These are phyloP conservation scores for Australoheros scitulus DNA, from an alignment of 2,113 vertebrate species.

Conservation along the genomic window DNA sequence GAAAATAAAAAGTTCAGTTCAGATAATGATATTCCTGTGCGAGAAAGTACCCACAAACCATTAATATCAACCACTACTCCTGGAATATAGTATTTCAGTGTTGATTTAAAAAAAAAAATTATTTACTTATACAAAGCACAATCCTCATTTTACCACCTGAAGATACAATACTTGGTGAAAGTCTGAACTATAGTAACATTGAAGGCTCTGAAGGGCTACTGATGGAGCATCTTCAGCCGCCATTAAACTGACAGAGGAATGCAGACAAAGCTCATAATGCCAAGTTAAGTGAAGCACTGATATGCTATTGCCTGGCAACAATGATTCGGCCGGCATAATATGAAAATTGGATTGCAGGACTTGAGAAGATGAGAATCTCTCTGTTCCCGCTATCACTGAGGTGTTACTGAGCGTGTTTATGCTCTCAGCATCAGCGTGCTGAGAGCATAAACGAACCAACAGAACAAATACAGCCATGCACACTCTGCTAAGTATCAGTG, in stretches of 20 bases:
- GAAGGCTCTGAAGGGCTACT: background rate
- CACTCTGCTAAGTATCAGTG: slow-evolving; percentile 14
- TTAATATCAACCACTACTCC: slow-evolving; percentile 27
- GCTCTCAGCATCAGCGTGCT: slow-evolving; percentile 27
- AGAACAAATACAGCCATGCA: slow-evolving; percentile 25
- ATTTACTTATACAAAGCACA: background rate
- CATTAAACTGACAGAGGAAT: slow-evolving; percentile 36
- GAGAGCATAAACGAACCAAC: background rate
- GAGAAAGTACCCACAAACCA: slow-evolving; percentile 13
- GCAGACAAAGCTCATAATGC: slow-evolving; percentile 15
- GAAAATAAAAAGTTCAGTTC: slow-evolving; percentile 7
- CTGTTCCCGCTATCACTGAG: slow-evolving; percentile 56
- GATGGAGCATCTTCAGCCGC: background rate
- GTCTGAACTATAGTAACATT: background rate
- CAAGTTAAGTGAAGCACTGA: slow-evolving; percentile 36
- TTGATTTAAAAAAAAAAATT: background rate
- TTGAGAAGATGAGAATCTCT: slow-evolving; percentile 44
- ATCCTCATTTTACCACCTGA: background rate
- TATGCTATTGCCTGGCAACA: slow-evolving; percentile 71
- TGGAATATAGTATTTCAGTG: background rate
- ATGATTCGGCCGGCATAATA: slow-evolving; percentile 36
- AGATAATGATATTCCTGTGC: slow-evolving; percentile 27
- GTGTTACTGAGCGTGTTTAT: slow-evolving; percentile 52
- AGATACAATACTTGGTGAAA: background rate
- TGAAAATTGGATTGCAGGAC: slow-evolving; percentile 59